These are phyloP conservation scores for Darevskia mixta DNA, from an alignment of 2,797 vertebrate genomes.

Conservation along the genomic window DNA sequence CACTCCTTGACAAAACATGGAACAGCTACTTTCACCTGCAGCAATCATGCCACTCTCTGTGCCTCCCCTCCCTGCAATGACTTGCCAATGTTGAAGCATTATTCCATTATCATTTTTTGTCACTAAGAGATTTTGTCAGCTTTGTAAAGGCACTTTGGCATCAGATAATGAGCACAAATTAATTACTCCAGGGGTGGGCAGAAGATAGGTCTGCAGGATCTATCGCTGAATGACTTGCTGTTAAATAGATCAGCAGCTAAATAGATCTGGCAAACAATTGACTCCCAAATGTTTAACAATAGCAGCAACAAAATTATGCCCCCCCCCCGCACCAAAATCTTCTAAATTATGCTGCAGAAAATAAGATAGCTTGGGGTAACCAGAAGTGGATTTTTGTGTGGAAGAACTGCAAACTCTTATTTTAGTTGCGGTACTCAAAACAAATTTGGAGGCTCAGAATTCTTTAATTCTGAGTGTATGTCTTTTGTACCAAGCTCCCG, in stretches of 20 bases:
- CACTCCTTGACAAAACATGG: background rate
- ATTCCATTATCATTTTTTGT: background rate
- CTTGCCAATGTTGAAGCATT: background rate
- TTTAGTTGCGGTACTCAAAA: background rate
- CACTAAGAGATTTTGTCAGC: background rate
- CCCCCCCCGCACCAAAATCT: no score
- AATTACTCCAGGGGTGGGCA: background rate
- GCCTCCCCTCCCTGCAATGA: background rate
- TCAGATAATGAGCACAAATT: conserved; percentile 9
- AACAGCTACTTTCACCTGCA: background rate
- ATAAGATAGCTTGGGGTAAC: no score
- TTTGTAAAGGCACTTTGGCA: background rate
- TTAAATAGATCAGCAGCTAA: no score
- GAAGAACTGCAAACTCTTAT: no score
- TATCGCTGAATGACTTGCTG: no score
- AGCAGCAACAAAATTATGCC: no score
- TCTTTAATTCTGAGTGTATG: background rate
- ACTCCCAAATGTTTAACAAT: no score
- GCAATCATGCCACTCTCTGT: background rate
- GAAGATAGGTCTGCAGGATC: background rate
- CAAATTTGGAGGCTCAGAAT: background rate
- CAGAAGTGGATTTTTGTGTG: no score
- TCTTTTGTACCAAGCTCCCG: background rate
- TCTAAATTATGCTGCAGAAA: no score
- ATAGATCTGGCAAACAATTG: no score